Conservation (phyloP, 1,140 invertebrate species). For the Philopotamus ludificatus region DNA sequence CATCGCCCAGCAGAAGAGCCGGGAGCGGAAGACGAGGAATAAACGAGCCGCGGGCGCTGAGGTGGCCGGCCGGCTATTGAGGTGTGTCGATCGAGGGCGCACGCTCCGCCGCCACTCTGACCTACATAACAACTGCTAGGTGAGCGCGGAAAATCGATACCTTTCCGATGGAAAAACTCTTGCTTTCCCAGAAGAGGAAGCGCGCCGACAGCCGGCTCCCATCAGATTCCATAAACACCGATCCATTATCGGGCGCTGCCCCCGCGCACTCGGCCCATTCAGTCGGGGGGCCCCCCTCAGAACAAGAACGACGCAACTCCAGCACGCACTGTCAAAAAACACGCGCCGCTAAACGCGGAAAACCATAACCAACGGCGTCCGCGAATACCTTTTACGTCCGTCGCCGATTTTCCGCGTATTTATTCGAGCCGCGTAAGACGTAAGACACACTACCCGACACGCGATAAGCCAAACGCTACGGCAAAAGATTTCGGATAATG, state of each 20-base stretch:
- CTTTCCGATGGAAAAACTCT: background rate
- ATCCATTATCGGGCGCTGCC: no score
- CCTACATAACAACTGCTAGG: slow-evolving; percentile 23
- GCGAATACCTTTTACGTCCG: background rate
- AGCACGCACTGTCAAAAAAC: no score
- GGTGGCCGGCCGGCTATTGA: background rate
- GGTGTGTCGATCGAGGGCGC: background rate
- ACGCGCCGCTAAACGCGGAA: no score
- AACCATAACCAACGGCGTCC: background rate
- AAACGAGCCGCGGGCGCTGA: no score
- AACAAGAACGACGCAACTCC: no score
- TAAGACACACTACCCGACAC: background rate
- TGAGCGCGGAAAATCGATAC: slow-evolving; percentile 16
- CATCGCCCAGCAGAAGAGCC: no score
- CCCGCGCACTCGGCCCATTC: background rate
- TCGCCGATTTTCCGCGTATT: background rate
- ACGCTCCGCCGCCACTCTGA: slow-evolving; percentile 10
- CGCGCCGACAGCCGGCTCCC: no score
- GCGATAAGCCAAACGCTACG: background rate
- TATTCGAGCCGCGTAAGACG: background rate
- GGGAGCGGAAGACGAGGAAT: no score
- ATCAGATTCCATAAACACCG: no score
- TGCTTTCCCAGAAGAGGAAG: background rate
- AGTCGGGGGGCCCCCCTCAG: background rate
- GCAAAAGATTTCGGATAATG: background rate